Base-by-base conservation (phyloP, 2,888 invertebrate genomes). In the Epirrhoe alternata region DNA sequence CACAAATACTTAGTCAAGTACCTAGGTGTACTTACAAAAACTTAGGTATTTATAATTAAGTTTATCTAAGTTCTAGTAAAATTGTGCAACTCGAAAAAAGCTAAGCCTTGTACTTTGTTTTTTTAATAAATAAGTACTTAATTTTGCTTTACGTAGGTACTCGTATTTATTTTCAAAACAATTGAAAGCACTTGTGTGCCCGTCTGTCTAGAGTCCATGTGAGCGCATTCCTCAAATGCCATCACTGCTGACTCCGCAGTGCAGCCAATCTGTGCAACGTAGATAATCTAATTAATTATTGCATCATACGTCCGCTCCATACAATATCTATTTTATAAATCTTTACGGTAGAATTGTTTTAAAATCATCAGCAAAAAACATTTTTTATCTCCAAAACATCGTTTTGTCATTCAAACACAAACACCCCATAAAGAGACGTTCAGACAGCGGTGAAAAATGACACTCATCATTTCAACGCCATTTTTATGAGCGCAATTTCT, bases 401-500 rank as follows among this genome's bases (percentile, higher is more conserved):
- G 74, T 78, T 85, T 84, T 82, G 80, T 88, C 84, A 84, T 82
- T 80, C 81, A 83, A 82, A 85, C 85, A 86, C 88, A 89, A 91
- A 88, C 86, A 86, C 84, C 87, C 82, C 86, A 87, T 90, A 91
- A 91, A 91, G 86, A 81, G 86, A 80, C 85, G 86, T 87, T 84
- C 82, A 81, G 86, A 76, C 78, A 92, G 91, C 92, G 90, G 86
- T 92, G 92, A 93, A 87, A 91, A 89, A 93, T 89, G 87, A 84
- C 84, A 86, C 86, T 88, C 93, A 92, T 93, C 92, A 92, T 90
- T 92, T 88, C 88, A 86, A 86, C 87, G 87, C 88, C 89, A 84
- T 87, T 92, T 91, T 92, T 92, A 92, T 90, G 86, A 84, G 85
- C 83, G 87, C 91, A 91, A 92, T 93, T 91, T 90, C 91, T 92